A percentile compares a stretch with the other conserved stretches of the same genome.
Conservation (phyloP, 2,113 vertebrate genomes). For the Xiphias gladius region DNA sequence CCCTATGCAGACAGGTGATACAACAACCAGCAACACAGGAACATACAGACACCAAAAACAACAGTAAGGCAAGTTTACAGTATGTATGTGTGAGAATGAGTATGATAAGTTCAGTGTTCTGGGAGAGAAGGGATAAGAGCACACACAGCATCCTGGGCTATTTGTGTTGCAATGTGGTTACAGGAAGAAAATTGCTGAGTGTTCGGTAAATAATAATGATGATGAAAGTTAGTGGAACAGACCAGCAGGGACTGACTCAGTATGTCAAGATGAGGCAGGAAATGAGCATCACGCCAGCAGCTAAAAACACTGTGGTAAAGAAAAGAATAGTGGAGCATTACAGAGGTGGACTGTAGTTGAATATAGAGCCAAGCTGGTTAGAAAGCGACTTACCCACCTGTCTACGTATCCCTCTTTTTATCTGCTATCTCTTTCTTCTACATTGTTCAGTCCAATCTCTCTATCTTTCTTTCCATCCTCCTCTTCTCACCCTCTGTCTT, state of each 20-base stretch:
- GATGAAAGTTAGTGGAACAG: slow-evolving; percentile 52
- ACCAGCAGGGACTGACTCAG: slow-evolving; percentile 44
- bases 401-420: slow-evolving; percentile 7
- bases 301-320: slow-evolving; percentile 3
- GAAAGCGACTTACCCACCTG: slow-evolving; percentile 12
- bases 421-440: not conserved
- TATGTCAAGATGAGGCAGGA: slow-evolving; percentile 51
- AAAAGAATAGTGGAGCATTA: not conserved
- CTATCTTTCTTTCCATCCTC: not conserved
- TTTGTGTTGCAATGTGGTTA: slow-evolving; percentile 49
- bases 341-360: slow-evolving; percentile 5
- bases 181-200: slow-evolving; percentile 38
- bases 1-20: slow-evolving; percentile 3
- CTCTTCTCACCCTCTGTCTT: slow-evolving; percentile 11
- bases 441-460: not conserved
- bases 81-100: not conserved
- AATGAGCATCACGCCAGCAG: slow-evolving; percentile 46
- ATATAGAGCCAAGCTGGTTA: not conserved
- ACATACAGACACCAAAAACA: not conserved
- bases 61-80: not conserved
- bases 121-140: slow-evolving; percentile 15
- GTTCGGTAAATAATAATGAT: slow-evolving; percentile 57
- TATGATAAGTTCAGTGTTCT: not conserved
- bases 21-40: not conserved
- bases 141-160: slow-evolving; percentile 20